Evolutionary conservation across 2,797 vertebrate species (phyloP), one percentile per base, ranked within the genome.

Genomic region (Antrozous pallidus): DNA sequence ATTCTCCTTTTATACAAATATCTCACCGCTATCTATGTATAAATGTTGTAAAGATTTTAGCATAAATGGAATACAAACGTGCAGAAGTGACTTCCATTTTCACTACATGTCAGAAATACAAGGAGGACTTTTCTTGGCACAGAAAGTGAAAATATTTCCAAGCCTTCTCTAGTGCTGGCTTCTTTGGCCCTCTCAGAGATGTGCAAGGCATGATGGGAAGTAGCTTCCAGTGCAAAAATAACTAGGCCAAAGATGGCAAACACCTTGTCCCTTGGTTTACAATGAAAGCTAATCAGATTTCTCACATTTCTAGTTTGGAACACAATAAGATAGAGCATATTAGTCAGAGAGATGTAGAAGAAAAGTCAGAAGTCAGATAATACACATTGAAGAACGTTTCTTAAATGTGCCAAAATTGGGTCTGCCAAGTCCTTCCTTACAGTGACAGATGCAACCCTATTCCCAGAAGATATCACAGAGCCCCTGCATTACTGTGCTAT

Each of bases 61-160:
- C 47, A 69, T 73, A 87, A 80, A 56, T 47, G 33, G 47, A 67
- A 63, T 28, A 71, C 69, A 80, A 79, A 78, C 4, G 7, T 56
- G 56, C 65, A 89, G 71, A 85, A 65, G 31, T 38, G 16, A 77
- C 65, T 95, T 93, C 40, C 20, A 83, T 77, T 94, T 92, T 95
- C 58, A 63, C 58, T 73, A 22, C 11, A 8, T 3, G 4, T 78
- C 40, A 90, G 89, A 93, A 87, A 63, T 63, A 47, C 24, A 47
- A 78, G 45, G 51, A 47, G 36, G 49, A 79, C 81, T n/a, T n/a
- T 18, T 84, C 65, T 83, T 45, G 71, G 71, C 40, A 73, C 38
- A 38, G 83, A 67, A 40, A 20, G 16, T 26, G 36, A 74, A 36
- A n/a, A 0, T 24, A 26, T 70, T 94, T 91, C 67, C 77, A 74